Conservation (phyloP, 1,140 invertebrate genomes). For the Drosophila ambigua region DNA sequence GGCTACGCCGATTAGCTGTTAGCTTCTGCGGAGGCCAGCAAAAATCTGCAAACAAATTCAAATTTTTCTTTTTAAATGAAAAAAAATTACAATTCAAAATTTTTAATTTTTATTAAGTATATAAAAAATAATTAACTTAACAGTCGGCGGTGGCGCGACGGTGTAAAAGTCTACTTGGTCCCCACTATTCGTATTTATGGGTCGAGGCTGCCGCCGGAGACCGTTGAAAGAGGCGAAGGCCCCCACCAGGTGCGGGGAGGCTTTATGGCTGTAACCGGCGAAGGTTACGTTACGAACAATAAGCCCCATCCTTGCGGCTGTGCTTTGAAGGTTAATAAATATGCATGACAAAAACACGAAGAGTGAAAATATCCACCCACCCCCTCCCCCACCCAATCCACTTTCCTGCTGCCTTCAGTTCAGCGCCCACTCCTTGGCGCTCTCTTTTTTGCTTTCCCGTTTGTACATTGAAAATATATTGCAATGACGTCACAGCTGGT, state of each 20-base stretch:
- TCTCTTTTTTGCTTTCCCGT: slow-evolving; percentile 8
- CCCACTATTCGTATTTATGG: slow-evolving; percentile 66
- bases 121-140: too few species aligned
- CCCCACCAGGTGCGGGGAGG: slow-evolving; percentile 9
- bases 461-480: slow-evolving; percentile 30
- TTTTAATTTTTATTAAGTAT: too few species aligned
- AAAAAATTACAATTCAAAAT: too few species aligned
- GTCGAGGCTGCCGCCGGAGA: slow-evolving; percentile 66
- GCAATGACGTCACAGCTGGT: slow-evolving; percentile 36
- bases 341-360: slow-evolving; percentile 32
- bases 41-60: too few species aligned
- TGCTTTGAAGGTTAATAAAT: slow-evolving; percentile 69
- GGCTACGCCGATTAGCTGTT: too few species aligned
- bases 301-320: slow-evolving; percentile 50
- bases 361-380: slow-evolving; percentile 6
- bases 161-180: background rate
- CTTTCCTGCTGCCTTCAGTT: slow-evolving; percentile 32
- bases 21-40: too few species aligned
- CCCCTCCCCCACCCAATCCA: too few species aligned
- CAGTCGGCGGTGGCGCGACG: too few species aligned
- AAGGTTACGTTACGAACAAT: slow-evolving; percentile 60
- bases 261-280: slow-evolving; percentile 23
- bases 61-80: too few species aligned
- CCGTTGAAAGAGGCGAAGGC: slow-evolving; percentile 64
- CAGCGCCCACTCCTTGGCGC: background rate